phyloP scores from a whole-genome alignment of 1,140 invertebrate species.

The Hyposmocoma kahamanoa region DNA sequence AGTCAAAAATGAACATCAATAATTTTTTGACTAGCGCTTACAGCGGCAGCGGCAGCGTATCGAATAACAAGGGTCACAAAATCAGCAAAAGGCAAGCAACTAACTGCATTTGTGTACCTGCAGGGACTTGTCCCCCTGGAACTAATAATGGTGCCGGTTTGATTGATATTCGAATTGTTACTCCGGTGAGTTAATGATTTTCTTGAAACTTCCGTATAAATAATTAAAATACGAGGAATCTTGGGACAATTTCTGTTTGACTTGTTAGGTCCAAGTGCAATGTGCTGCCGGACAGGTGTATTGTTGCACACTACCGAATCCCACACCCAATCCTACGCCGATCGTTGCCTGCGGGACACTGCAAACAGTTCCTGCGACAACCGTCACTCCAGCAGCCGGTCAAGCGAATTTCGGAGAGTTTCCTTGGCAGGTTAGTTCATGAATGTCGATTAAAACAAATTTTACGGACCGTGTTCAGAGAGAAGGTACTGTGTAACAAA shows the following conservation, averaged over 20 bases:
- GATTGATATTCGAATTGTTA: conserved; percentile 78
- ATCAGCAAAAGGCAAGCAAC: conserved; percentile 45
- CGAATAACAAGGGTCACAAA: conserved; percentile 27
- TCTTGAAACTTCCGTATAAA: conserved; percentile 2
- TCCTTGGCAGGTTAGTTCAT: conserved; percentile 70
- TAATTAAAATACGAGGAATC: neutral
- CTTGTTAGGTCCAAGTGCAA: conserved; percentile 20
- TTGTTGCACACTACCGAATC: conserved; percentile 70
- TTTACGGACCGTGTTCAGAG: too few relatives aligned
- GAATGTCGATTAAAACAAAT: neutral
- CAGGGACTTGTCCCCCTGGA: conserved; percentile 45
- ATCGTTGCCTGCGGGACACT: conserved; percentile 41
- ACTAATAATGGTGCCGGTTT: conserved; percentile 62
- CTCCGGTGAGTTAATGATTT: conserved; percentile 57
- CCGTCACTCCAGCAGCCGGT: conserved; percentile 49
- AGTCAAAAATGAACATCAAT: too few relatives aligned
- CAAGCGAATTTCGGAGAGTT: conserved; percentile 75
- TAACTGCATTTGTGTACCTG: conserved; percentile 54
- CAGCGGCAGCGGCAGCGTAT: neutral
- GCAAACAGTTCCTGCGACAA: conserved; percentile 42
- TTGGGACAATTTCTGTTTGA: neutral
- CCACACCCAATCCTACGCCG: conserved; percentile 14
- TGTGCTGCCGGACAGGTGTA: conserved; percentile 64
- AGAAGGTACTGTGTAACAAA: too few relatives aligned
- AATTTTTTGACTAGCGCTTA: too few relatives aligned